Base-by-base conservation (phyloP, 2,113 vertebrate genomes). In the Antennarius striatus region DNA sequence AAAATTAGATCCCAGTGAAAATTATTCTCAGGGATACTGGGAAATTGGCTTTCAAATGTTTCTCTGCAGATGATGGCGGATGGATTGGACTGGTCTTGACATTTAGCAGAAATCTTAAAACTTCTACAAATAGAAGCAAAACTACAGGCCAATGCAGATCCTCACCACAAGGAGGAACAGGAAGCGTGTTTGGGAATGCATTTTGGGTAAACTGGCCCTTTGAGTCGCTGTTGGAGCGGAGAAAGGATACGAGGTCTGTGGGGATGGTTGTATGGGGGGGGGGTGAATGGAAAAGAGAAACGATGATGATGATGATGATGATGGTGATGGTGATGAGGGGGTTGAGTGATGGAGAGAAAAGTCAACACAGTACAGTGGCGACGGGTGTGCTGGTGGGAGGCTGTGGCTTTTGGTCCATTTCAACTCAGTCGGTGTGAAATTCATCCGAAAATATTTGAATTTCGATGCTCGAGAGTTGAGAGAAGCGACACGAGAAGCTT, bases 351-450 rank as follows among this genome's bases (percentile, higher is more conserved):
- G 40, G 63, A 68, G 64, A 75, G 56, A n/a, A 13, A 57, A 53
- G 60, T 69, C 46, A 66, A 64, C 46, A 77, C 30, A 67, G 30
- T 51, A 55, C 8, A 59, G 58, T 60, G 10, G 43, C 10, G 10
- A 61, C 45, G 12, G 47, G 54, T 0, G 11, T 45, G 55, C 55
- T 29, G 62, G 63, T 49, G 58, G 59, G 54, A 46, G n/a, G 60
- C 68, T 68, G 46, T 29, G 63, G 73, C 60, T 43, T 63, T 57
- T 52, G 73, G 71, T 76, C 68, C 83, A 81, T 59, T 56, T 86
- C 80, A 81, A 81, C 17, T 73, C 75, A 82, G 75, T 28, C 29
- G 12, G 6, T 13, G 28, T 39, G 1, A 59, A n/a, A 45, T 22
- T 2, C 17, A 51, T 14, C 11, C 32, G 11, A 11, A 45, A 51